phyloP scores from a whole-genome alignment of 2,888 invertebrate genomes.

The Deilephila porcellus region DNA sequence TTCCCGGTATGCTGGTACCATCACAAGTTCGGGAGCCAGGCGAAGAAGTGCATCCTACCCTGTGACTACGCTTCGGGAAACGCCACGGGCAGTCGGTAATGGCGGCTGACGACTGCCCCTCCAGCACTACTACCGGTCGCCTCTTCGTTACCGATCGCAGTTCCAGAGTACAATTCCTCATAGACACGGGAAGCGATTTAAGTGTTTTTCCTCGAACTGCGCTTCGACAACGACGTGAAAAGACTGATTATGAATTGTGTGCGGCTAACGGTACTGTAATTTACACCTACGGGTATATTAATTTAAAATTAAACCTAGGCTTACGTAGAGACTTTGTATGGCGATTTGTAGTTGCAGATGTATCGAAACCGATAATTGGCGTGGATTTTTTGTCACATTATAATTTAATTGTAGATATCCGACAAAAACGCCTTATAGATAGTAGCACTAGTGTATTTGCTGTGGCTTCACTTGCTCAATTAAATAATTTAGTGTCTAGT shows the following conservation, averaged over 20 bases:
- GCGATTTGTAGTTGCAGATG: slow-evolving; percentile 29
- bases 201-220: slow-evolving; percentile 27
- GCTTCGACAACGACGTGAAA: slow-evolving; percentile 17
- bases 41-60: slow-evolving; percentile 25
- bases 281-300: slow-evolving; percentile 26
- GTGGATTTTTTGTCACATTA: slow-evolving; percentile 29
- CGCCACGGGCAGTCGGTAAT: slow-evolving; percentile 30
- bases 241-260: slow-evolving; percentile 2
- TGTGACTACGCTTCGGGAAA: slow-evolving; percentile 32
- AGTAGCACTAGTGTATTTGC: neutral
- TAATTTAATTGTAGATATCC: slow-evolving; percentile 23
- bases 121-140: slow-evolving; percentile 7
- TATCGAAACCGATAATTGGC: slow-evolving; percentile 30
- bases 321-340: slow-evolving; percentile 29
- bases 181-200: slow-evolving; percentile 29
- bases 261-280: slow-evolving; percentile 29
- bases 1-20: slow-evolving; percentile 32
- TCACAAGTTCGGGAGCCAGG: slow-evolving; percentile 23
- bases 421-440: slow-evolving; percentile 18
- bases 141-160: slow-evolving; percentile 30
- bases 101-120: slow-evolving; percentile 31
- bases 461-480: neutral
- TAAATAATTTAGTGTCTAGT: no score
- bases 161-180: slow-evolving; percentile 10
- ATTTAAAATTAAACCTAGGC: slow-evolving; percentile 28